Evolutionary conservation across 1,140 invertebrate species (phyloP), one percentile per base, ranked within the genome.

Genomic region (Oreohelix idahoensis): DNA sequence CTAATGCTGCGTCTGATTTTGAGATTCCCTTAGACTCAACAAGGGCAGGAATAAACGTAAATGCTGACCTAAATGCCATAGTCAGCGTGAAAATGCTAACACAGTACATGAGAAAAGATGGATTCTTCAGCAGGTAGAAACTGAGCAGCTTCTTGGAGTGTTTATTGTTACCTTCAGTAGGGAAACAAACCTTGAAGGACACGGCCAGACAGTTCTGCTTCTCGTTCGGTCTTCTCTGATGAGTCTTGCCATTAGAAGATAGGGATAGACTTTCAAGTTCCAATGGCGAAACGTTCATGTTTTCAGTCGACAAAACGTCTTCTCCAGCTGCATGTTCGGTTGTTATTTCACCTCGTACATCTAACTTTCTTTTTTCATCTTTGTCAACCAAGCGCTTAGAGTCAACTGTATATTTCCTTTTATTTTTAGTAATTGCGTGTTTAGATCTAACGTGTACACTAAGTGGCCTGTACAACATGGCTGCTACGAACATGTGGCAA

Each of bases 21-120:
- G 73, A 79, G 4, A 87, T 73, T 0, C 90, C 90, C 17, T 84
- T 81, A 15, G 89, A 87, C 69, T 85, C 84, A 0, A 85, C 87
- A 36, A 88, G 84, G 0, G 89, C 87, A 20, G 89, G 89, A 36
- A 91, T 81, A 83, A 91, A 91, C 23, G 88, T 87, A 79, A 89
- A 87, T 26, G 87, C 86, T 0, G 87, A 83, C 39, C 89, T 87
- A 39, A 88, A 89, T 0, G 89, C 85, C n/a, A 88, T 45, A 0
- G 89, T 88, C 69, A 89, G 89, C 29, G 90, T 58, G 66, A 87
- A 83, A 35, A 90, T 88, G 29, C 88, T 87, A 13, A 88, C 32
- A 84, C 89, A 89, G 53, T 86, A 88, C 35, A 87, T 82, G 23
- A 87, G 63, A 85, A 90, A 91, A 26, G 87, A 74, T 8, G 85